phyloP scores from a whole-genome alignment of 2,888 invertebrate species.

The Nysson spinosus region DNA sequence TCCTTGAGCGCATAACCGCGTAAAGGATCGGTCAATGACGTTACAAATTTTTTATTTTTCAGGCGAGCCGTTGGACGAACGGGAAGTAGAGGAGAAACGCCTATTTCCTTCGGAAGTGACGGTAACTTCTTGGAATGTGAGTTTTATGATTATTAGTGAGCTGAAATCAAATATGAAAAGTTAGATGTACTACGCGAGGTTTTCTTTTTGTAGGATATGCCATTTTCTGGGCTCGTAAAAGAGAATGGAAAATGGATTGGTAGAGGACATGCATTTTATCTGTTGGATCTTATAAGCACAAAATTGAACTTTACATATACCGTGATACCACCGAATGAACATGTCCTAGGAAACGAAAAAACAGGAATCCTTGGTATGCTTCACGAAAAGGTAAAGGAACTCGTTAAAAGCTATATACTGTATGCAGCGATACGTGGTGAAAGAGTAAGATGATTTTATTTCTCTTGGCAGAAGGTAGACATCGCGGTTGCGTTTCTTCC shows the following conservation, averaged over 20 bases:
- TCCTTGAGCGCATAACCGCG: no score
- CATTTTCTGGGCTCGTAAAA: slow-evolving; percentile 68
- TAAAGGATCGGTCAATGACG: no score
- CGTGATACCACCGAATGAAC: slow-evolving; percentile 82
- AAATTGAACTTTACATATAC: slow-evolving; percentile 87
- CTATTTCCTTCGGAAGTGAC: slow-evolving; percentile 35
- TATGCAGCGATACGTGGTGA: not conserved
- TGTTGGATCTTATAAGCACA: slow-evolving; percentile 83
- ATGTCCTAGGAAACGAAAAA: slow-evolving; percentile 80
- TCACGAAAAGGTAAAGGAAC: slow-evolving; percentile 79
- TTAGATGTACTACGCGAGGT: no score
- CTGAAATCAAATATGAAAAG: no score
- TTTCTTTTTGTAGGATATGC: slow-evolving; percentile 65
- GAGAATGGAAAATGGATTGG: slow-evolving; percentile 81
- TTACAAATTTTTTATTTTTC: no score
- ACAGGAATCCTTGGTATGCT: slow-evolving; percentile 84
- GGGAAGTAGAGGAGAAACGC: no score
- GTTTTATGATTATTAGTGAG: no score
- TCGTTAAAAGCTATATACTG: no score
- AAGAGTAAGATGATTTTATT: not conserved
- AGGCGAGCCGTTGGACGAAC: no score
- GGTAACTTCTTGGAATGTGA: slow-evolving; percentile 59
- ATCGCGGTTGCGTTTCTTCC: slow-evolving; percentile 89
- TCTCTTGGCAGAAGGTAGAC: slow-evolving; percentile 82
- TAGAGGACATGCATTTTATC: slow-evolving; percentile 85